Conservation (phyloP, 1,140 invertebrate genomes). For the Apis laboriosa region DNA sequence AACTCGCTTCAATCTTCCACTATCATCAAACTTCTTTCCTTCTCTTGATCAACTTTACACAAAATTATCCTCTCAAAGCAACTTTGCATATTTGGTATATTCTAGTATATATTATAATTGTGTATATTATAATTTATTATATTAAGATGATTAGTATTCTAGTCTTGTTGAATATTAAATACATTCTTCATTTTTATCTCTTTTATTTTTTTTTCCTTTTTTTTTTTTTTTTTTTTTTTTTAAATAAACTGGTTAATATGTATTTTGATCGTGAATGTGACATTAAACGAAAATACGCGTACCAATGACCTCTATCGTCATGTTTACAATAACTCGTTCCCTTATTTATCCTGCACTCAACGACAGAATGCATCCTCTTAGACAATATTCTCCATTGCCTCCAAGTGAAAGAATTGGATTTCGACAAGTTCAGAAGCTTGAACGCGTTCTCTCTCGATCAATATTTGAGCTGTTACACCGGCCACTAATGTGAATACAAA, state of each 20-base stretch:
- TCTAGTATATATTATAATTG: no score
- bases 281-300: not conserved
- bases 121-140: no score
- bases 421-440: not conserved
- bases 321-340: constrained; percentile 14
- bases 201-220: no score
- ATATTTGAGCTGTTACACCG: constrained; percentile 11
- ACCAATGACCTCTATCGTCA: not conserved
- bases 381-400: not conserved
- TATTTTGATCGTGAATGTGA: not conserved
- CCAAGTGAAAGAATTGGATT: not conserved
- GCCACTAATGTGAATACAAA: not conserved
- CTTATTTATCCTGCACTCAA: constrained; percentile 38
- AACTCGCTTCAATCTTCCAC: not conserved
- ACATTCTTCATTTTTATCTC: no score
- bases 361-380: not conserved
- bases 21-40: not conserved
- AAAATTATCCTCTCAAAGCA: no score
- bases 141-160: no score
- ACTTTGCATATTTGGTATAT: no score
- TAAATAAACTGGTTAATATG: no score
- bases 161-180: no score
- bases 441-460: constrained; percentile 9
- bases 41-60: no score
- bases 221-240: no score